Evolutionary conservation across 2,888 invertebrate genomes (phyloP).

Genomic region (Melanostoma scalare): DNA sequence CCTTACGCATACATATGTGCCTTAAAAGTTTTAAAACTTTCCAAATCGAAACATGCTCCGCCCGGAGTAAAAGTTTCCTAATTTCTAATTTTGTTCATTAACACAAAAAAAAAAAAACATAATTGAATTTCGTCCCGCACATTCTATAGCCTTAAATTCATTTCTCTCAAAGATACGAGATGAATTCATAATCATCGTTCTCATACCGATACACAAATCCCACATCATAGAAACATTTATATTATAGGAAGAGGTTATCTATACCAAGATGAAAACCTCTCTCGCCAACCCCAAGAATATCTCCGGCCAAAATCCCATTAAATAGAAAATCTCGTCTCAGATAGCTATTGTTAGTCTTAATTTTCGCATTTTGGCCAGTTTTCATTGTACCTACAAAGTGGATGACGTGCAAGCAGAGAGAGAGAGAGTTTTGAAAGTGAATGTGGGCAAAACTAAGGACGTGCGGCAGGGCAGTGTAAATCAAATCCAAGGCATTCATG

Average conservation of each 20-base stretch:
- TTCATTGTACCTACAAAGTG: constrained; percentile 37
- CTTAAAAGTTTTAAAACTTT: too few species aligned
- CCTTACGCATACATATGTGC: too few species aligned
- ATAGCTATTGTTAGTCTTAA: constrained; percentile 33
- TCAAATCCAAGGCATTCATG: not conserved
- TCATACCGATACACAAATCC: constrained; percentile 46
- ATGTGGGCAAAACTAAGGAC: not conserved
- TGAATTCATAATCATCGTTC: constrained; percentile 64
- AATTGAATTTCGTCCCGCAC: constrained; percentile 68
- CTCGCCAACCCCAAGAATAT: constrained; percentile 38
- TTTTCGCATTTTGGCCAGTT: constrained; percentile 58
- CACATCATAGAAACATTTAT: constrained; percentile 47
- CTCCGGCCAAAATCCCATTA: constrained; percentile 60
- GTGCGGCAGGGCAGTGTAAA: not conserved
- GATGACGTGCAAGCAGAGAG: not conserved
- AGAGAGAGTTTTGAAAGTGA: constrained; percentile 7
- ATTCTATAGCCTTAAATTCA: constrained; percentile 51
- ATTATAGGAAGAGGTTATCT: not conserved
- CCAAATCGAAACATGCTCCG: too few species aligned
- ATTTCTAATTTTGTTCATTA: constrained; percentile 42
- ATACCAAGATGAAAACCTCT: constrained; percentile 41
- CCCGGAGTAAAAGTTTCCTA: constrained; percentile 20
- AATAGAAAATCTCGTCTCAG: constrained; percentile 52
- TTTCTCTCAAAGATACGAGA: constrained; percentile 56
- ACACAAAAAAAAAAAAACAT: constrained; percentile 31